Evolutionary conservation across 2,113 vertebrate genomes (phyloP).

Genomic region (Ageneiosus marmoratus): DNA sequence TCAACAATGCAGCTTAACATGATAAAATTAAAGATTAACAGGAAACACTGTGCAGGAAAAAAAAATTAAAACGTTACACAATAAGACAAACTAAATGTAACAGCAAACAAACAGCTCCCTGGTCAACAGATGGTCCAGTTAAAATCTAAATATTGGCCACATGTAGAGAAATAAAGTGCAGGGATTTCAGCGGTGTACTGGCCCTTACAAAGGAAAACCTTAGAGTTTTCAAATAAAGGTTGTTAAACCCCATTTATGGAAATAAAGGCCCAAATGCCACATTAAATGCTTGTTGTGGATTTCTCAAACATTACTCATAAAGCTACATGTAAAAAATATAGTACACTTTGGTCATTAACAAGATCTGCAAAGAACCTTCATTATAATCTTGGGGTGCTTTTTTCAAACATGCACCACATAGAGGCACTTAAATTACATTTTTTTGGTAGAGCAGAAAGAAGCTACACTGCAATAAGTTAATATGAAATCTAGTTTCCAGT

Average conservation of each 20-base stretch:
- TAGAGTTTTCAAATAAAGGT: constrained; percentile 36
- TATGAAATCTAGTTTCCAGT: constrained; percentile 45
- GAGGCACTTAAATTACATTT: constrained; percentile 71
- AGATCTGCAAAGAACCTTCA: constrained; percentile 53
- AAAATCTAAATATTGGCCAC: constrained; percentile 48
- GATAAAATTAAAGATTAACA: constrained; percentile 15
- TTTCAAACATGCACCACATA: constrained; percentile 46
- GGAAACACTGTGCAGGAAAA: constrained; percentile 20
- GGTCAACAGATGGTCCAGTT: constrained; percentile 32
- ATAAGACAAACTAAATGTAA: background rate
- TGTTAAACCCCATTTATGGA: constrained; percentile 16
- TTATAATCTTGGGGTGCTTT: constrained; percentile 53
- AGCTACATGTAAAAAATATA: constrained; percentile 49
- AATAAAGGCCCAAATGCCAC: constrained; percentile 31
- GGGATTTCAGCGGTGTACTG: constrained; percentile 59
- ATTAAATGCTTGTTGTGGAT: constrained; percentile 41
- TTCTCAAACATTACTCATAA: constrained; percentile 38
- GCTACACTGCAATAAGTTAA: constrained; percentile 55
- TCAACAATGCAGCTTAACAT: constrained; percentile 9
- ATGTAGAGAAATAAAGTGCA: constrained; percentile 77
- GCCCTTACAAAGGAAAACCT: constrained; percentile 61
- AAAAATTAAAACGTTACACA: constrained; percentile 3
- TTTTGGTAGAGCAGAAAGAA: constrained; percentile 55
- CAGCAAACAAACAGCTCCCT: constrained; percentile 24
- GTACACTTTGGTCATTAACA: constrained; percentile 52